Evolutionary conservation across 1,140 invertebrate species (phyloP).

Genomic region (Macrosteles quadrilineatus): DNA sequence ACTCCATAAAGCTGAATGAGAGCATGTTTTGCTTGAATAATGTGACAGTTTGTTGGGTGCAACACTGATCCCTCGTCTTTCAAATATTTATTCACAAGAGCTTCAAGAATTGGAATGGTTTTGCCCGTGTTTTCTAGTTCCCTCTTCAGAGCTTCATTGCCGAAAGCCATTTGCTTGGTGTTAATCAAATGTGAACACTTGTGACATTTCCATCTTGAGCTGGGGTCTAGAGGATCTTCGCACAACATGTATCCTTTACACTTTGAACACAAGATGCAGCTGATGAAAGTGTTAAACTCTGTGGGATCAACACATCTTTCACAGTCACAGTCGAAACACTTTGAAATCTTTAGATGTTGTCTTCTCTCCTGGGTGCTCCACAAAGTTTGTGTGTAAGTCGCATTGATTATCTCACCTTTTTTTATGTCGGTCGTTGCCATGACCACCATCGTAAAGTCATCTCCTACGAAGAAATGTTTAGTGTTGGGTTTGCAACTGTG

Average conservation of each 20-base stretch:
- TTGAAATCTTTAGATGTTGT: conserved; percentile 63
- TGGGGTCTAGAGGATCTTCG: conserved; percentile 59
- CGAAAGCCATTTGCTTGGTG: conserved; percentile 30
- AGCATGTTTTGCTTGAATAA: conserved; percentile 66
- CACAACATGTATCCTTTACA: conserved; percentile 60
- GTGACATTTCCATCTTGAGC: conserved; percentile 61
- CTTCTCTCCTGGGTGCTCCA: conserved; percentile 66
- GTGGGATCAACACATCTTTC: conserved; percentile 64
- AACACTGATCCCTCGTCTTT: conserved; percentile 50
- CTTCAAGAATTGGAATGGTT: conserved; percentile 58
- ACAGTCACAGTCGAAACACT: conserved; percentile 73
- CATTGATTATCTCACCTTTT: conserved; percentile 64
- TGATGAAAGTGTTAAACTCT: conserved; percentile 67
- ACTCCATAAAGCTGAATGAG: conserved; percentile 66
- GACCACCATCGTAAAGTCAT: conserved; percentile 60
- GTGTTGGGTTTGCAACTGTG: conserved; percentile 69
- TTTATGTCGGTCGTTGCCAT: conserved; percentile 62
- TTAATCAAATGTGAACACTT: conserved; percentile 30
- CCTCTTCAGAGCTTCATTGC: conserved; percentile 52
- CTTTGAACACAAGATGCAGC: conserved; percentile 64
- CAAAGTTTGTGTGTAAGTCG: conserved; percentile 74
- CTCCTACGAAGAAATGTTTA: conserved; percentile 62
- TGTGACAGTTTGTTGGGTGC: conserved; percentile 64
- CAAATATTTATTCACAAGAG: conserved; percentile 61
- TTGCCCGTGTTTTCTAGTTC: conserved; percentile 59